These are phyloP conservation scores for Fulica atra DNA, from an alignment of 2,113 vertebrate genomes.

Conservation along the genomic window DNA sequence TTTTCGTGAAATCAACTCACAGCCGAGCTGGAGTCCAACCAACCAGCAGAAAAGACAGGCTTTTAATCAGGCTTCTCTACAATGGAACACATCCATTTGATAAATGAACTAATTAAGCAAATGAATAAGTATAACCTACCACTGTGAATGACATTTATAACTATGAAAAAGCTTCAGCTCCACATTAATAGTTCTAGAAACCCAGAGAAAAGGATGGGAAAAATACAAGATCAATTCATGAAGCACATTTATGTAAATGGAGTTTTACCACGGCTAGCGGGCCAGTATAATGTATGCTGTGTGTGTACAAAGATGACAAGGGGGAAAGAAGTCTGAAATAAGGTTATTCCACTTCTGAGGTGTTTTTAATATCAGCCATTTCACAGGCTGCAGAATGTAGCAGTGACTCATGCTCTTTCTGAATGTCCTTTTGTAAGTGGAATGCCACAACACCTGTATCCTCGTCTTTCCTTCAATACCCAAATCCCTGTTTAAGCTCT, in stretches of 20 bases:
- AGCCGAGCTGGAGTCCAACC: slow-evolving; percentile 28
- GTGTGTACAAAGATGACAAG: neutral
- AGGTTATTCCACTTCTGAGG: neutral
- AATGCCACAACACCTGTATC: neutral
- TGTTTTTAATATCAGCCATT: neutral
- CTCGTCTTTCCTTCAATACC: neutral
- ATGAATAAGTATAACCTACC: slow-evolving; percentile 46
- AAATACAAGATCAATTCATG: neutral
- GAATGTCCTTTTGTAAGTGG: neutral
- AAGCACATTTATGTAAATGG: neutral
- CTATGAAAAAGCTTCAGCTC: slow-evolving; percentile 35
- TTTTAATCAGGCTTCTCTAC: slow-evolving; percentile 22
- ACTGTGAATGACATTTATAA: slow-evolving; percentile 37
- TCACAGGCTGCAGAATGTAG: neutral
- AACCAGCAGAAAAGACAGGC: slow-evolving; percentile 5
- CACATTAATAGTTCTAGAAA: slow-evolving; percentile 5
- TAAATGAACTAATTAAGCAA: slow-evolving; percentile 70
- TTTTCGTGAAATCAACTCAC: slow-evolving; percentile 38
- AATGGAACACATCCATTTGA: slow-evolving; percentile 45
- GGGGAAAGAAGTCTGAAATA: neutral
- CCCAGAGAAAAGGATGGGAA: neutral
- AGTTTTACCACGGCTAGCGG: neutral
- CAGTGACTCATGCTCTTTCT: neutral
- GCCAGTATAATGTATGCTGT: neutral
- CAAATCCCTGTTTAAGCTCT: neutral